Evolutionary conservation across 2,113 vertebrate genomes (phyloP).

Genomic region (Cacatua alba): DNA sequence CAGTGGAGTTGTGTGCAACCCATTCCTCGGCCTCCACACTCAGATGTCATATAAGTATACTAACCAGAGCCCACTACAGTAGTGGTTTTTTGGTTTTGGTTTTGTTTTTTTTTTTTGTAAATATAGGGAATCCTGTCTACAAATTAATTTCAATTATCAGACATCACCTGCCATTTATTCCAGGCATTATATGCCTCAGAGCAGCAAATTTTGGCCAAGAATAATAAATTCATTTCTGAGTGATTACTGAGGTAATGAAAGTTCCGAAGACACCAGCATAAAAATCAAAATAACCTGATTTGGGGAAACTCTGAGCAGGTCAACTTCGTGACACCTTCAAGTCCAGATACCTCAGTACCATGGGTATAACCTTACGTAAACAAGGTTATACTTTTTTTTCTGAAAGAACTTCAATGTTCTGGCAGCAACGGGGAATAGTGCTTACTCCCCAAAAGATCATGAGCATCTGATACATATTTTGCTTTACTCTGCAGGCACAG

Average conservation of each 20-base stretch:
- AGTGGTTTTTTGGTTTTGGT: not conserved
- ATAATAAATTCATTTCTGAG: not conserved
- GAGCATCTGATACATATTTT: not conserved
- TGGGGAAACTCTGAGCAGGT: not conserved
- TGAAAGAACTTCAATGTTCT: not conserved
- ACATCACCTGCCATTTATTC: not conserved
- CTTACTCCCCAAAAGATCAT: not conserved
- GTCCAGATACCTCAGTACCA: not conserved
- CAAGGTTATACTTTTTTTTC: not conserved
- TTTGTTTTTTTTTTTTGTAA: not conserved
- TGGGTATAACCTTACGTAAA: not conserved
- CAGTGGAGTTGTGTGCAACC: not conserved
- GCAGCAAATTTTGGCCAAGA: not conserved
- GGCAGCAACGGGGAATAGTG: not conserved
- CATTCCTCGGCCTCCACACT: not conserved
- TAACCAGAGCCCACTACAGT: not conserved
- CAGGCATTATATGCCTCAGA: not conserved
- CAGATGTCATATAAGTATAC: not conserved
- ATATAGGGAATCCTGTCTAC: not conserved
- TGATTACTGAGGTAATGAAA: not conserved
- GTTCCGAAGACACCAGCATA: not conserved
- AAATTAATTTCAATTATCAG: not conserved
- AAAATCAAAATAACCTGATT: not conserved
- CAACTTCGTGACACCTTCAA: not conserved
- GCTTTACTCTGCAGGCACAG: not conserved